A percentile compares a stretch with the other conserved stretches of the same genome.
Evolutionary conservation across 2,888 invertebrate genomes (phyloP).

Genomic region (Tiliacea aurago): DNA sequence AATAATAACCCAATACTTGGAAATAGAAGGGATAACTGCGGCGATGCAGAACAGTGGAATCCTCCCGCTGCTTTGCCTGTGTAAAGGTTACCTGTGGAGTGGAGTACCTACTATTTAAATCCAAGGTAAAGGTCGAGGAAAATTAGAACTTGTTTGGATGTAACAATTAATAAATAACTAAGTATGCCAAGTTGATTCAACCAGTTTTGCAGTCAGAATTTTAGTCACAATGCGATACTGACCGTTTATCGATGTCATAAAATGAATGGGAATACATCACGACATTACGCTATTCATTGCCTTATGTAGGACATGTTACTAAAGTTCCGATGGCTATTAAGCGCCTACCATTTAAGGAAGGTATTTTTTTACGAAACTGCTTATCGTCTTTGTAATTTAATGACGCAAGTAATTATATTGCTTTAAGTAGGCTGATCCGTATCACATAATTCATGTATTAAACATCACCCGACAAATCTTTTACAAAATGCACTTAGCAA

Average conservation of each 20-base stretch:
- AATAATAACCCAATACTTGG: background rate
- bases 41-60: background rate
- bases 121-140: too few relatives aligned
- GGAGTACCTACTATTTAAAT: too few relatives aligned
- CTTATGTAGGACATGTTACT: conserved; percentile 6
- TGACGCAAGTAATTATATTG: background rate
- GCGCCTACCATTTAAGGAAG: conserved; percentile 17
- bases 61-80: background rate
- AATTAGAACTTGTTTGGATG: conserved; percentile 5
- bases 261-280: conserved; percentile 14
- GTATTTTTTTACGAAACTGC: conserved; percentile 6
- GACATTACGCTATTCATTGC: conserved; percentile 11
- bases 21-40: background rate
- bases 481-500: too few relatives aligned
- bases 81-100: background rate
- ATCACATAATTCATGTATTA: too few relatives aligned
- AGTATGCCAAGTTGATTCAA: background rate
- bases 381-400: background rate
- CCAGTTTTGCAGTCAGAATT: conserved; percentile 1
- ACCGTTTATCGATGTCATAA: conserved; percentile 10
- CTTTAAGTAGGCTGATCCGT: background rate
- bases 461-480: too few relatives aligned
- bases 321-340: conserved; percentile 12
- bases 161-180: background rate
- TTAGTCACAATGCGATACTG: background rate